phyloP scores from a whole-genome alignment of 1,140 invertebrate genomes.

The Rhagoletis pomonella region DNA sequence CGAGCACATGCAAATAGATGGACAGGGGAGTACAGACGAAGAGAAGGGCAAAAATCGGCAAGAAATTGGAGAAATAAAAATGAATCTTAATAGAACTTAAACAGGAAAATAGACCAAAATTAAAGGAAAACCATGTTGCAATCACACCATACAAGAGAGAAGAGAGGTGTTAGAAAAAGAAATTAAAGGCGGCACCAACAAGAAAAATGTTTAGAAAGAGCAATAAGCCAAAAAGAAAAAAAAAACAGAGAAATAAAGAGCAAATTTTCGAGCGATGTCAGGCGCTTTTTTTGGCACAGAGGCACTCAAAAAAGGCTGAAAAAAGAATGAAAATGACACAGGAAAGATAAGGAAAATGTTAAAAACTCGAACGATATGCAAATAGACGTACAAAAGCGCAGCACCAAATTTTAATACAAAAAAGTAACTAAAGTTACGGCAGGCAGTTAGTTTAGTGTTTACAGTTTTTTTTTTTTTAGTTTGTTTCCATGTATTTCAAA shows the following conservation, averaged over 20 bases:
- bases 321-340: not conserved
- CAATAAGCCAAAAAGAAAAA: not conserved
- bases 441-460: not conserved
- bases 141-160: not conserved
- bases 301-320: not conserved
- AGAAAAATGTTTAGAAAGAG: constrained; percentile 15
- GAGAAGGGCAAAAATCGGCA: not conserved
- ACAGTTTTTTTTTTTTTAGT: constrained; percentile 23
- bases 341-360: not conserved
- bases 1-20: not conserved
- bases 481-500: not conserved
- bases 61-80: not conserved
- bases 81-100: not conserved
- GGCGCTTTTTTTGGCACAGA: not conserved
- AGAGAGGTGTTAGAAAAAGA: not conserved
- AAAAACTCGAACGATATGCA: not conserved
- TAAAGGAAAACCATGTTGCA: not conserved
- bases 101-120: not conserved
- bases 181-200: not conserved
- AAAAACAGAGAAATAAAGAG: not conserved
- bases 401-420: not conserved
- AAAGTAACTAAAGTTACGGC: not conserved
- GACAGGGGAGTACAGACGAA: not conserved
- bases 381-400: constrained; percentile 18
- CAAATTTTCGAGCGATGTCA: not conserved